These are phyloP conservation scores for Polydrusus cervinus DNA, from an alignment of 2,888 invertebrate species.

Conservation along the genomic window DNA sequence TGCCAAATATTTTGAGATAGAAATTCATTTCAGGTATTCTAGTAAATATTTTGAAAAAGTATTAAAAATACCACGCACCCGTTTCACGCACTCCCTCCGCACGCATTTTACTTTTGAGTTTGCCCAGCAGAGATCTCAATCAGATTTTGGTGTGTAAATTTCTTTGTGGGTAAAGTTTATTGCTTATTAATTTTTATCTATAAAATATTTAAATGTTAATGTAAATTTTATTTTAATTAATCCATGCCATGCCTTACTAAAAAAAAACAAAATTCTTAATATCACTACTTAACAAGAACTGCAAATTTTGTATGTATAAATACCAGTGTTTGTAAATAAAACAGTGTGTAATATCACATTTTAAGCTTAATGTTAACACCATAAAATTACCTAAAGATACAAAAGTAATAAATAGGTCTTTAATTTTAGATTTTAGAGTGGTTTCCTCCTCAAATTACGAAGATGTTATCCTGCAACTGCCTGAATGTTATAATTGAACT, in stretches of 20 bases:
- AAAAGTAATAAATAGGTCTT: not conserved
- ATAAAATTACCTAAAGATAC: slow-evolving; percentile 7
- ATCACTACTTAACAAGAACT: too few relatives aligned
- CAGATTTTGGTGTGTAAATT: slow-evolving; percentile 15
- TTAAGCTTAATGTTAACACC: not conserved
- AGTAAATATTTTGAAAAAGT: slow-evolving; percentile 28
- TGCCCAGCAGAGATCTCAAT: slow-evolving; percentile 26
- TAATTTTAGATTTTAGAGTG: slow-evolving; percentile 28
- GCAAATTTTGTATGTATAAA: not conserved
- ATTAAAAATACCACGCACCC: slow-evolving; percentile 20
- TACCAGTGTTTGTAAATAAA: slow-evolving; percentile 3
- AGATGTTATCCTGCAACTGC: slow-evolving; percentile 84
- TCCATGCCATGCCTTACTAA: not conserved
- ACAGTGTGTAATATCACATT: slow-evolving; percentile 4
- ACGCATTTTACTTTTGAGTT: slow-evolving; percentile 30
- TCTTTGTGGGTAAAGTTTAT: slow-evolving; percentile 19
- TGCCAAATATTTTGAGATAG: slow-evolving; percentile 32
- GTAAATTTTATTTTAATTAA: slow-evolving; percentile 12
- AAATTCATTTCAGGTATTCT: slow-evolving; percentile 18
- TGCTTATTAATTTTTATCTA: slow-evolving; percentile 7
- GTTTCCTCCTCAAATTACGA: slow-evolving; percentile 52
- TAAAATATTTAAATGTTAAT: slow-evolving; percentile 4
- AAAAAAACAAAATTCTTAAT: not conserved
- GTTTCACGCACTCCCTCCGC: slow-evolving; percentile 26
- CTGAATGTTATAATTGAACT: slow-evolving; percentile 81